phyloP scores from a whole-genome alignment of 30 jellyfish, hydroid and myxozoan species.

The Hydractinia echinata region DNA sequence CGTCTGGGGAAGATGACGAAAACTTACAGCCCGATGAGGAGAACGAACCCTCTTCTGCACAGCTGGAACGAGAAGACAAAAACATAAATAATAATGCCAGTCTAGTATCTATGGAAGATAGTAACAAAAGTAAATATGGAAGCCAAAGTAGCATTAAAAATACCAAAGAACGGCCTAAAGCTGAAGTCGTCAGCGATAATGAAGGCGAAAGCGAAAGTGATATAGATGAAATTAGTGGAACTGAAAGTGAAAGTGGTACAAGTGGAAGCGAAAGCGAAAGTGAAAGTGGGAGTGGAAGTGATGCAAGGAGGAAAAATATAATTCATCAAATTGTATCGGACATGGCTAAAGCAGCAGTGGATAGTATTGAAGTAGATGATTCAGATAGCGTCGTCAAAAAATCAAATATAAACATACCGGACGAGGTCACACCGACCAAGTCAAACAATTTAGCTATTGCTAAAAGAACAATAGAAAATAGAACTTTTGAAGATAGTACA shows the following conservation, averaged over 20 bases:
- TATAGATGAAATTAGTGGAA: background rate
- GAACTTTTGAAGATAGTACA: too few relatives aligned
- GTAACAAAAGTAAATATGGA: too few relatives aligned
- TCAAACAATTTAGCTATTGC: background rate
- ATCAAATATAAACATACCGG: constrained; percentile 14
- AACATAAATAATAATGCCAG: too few relatives aligned
- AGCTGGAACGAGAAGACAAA: too few relatives aligned
- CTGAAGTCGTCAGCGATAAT: background rate
- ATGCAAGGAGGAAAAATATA: background rate
- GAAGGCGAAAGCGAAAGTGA: constrained; percentile 12
- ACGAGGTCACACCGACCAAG: background rate
- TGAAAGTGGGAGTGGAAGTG: constrained; percentile 29
- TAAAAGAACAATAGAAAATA: background rate
- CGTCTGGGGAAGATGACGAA: constrained; percentile 17
- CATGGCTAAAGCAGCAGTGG: constrained; percentile 66
- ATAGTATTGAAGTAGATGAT: constrained; percentile 14
- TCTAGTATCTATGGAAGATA: too few relatives aligned
- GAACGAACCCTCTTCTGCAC: background rate
- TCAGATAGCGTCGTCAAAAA: constrained; percentile 25
- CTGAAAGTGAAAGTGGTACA: background rate
- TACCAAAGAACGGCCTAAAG: too few relatives aligned
- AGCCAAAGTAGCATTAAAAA: too few relatives aligned
- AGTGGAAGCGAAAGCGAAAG: constrained; percentile 60
- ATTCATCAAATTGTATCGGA: constrained; percentile 42
- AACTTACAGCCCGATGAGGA: background rate